Conservation (phyloP, 2,113 vertebrate genomes). For the Phalacrocorax brasilianus region DNA sequence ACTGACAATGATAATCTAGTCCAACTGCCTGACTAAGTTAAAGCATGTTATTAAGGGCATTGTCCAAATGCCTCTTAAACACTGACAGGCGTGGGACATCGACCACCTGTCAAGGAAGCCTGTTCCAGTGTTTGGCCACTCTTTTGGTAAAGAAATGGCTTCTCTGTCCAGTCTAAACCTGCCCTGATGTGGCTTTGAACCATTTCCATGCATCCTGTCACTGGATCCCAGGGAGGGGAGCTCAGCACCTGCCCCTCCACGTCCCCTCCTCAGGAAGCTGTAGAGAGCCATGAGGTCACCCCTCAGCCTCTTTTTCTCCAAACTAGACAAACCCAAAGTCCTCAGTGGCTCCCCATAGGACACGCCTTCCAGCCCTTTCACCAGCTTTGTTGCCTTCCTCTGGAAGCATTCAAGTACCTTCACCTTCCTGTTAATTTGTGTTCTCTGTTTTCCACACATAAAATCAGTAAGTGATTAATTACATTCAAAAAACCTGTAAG, state of each 20-base stretch:
- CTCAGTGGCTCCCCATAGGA: fast-evolving
- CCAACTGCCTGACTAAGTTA: neutral
- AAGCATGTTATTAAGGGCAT: neutral
- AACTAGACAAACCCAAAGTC: neutral
- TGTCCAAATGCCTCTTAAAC: neutral
- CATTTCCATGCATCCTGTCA: fast-evolving
- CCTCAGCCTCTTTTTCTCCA: neutral
- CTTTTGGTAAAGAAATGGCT: neutral
- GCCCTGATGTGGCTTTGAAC: neutral
- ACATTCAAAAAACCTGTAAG: neutral
- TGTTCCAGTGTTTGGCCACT: neutral
- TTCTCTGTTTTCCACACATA: neutral
- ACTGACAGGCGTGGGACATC: neutral
- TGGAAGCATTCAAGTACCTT: neutral
- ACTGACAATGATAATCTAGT: fast-evolving
- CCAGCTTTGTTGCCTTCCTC: neutral
- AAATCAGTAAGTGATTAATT: neutral
- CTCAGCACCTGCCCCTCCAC: neutral
- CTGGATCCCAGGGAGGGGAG: neutral
- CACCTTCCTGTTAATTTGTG: neutral
- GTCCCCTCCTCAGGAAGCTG: neutral
- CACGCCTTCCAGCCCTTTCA: neutral
- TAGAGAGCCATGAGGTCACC: neutral
- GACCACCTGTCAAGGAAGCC: neutral
- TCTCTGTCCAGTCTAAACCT: neutral